A percentile compares a stretch with the other conserved stretches of the same genome.
Evolutionary conservation across 1,140 invertebrate genomes (phyloP).

Genomic region (Cotesia vestalis): DNA sequence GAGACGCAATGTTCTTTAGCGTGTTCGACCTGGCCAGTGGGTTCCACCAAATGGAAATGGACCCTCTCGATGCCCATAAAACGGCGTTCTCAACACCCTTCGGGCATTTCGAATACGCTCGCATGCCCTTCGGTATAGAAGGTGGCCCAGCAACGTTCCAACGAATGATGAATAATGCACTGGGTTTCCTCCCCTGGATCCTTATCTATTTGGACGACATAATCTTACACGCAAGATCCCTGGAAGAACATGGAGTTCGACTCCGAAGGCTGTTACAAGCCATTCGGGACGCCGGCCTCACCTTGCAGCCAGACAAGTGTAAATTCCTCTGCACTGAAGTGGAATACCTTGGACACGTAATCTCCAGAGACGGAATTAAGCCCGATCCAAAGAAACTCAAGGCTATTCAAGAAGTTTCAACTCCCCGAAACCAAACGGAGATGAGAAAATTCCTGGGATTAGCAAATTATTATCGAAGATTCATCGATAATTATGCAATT

Average conservation of each 20-base stretch:
- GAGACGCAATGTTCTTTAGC: constrained; percentile 19
- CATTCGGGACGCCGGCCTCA: constrained; percentile 8
- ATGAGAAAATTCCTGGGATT: constrained; percentile 23
- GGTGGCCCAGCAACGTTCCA: constrained; percentile 15
- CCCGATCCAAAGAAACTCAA: background rate
- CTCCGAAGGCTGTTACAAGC: constrained; percentile 4
- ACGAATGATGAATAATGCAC: constrained; percentile 30
- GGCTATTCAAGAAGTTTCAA: background rate
- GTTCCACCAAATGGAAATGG: constrained; percentile 26
- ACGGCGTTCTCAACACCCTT: constrained; percentile 24
- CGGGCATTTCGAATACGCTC: constrained; percentile 16
- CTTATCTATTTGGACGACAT: constrained; percentile 46
- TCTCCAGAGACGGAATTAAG: background rate
- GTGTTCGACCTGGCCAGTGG: constrained; percentile 20
- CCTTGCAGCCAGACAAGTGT: constrained; percentile 25
- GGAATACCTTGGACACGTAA: constrained; percentile 48
- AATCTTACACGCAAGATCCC: constrained; percentile 10
- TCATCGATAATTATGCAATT: background rate
- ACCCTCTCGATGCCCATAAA: constrained; percentile 10
- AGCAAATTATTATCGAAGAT: background rate
- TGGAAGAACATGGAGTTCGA: constrained; percentile 14
- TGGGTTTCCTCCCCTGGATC: constrained; percentile 5
- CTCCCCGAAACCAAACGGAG: background rate
- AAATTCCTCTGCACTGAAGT: constrained; percentile 34
- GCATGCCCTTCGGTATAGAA: constrained; percentile 29